A percentile compares a stretch with the other conserved stretches of the same genome.
These are phyloP conservation scores for Dasypogon diadema DNA, from an alignment of 2,888 invertebrate species.

Conservation along the genomic window DNA sequence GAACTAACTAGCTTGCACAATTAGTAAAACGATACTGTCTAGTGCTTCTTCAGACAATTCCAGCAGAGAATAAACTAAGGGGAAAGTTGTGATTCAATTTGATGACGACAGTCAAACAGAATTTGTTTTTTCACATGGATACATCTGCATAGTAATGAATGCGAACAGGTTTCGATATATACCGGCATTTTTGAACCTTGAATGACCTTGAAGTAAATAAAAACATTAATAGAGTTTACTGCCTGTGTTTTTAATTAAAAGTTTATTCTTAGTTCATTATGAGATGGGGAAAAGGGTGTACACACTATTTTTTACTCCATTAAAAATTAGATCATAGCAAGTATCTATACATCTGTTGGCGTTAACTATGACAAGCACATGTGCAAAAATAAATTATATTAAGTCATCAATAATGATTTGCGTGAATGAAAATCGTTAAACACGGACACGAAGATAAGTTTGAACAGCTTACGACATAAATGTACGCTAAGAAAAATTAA, in stretches of 20 bases:
- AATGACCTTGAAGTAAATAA: slow-evolving; percentile 20
- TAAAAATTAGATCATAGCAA: background rate
- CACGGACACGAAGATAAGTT: too few relatives aligned
- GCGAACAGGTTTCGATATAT: background rate
- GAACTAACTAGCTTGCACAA: slow-evolving; percentile 31
- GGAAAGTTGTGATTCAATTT: slow-evolving; percentile 17
- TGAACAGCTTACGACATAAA: too few relatives aligned
- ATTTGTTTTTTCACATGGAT: slow-evolving; percentile 6
- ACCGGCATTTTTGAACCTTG: slow-evolving; percentile 20
- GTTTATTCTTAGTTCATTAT: too few relatives aligned
- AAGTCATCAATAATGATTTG: too few relatives aligned
- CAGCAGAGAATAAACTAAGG: background rate
- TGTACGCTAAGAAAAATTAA: too few relatives aligned
- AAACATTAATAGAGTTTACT: background rate
- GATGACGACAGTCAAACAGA: slow-evolving; percentile 23
- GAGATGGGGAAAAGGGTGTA: too few relatives aligned
- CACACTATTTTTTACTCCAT: background rate
- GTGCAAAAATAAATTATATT: background rate
- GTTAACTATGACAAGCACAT: background rate
- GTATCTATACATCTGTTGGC: background rate
- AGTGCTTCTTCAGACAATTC: background rate
- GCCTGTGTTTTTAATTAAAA: background rate
- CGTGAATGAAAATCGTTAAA: too few relatives aligned
- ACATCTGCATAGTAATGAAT: slow-evolving; percentile 1
- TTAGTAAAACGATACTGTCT: slow-evolving; percentile 30